Evolutionary conservation across 1,140 invertebrate species (phyloP), one percentile per base, ranked within the genome.

Genomic region (Drosophila suzukii): DNA sequence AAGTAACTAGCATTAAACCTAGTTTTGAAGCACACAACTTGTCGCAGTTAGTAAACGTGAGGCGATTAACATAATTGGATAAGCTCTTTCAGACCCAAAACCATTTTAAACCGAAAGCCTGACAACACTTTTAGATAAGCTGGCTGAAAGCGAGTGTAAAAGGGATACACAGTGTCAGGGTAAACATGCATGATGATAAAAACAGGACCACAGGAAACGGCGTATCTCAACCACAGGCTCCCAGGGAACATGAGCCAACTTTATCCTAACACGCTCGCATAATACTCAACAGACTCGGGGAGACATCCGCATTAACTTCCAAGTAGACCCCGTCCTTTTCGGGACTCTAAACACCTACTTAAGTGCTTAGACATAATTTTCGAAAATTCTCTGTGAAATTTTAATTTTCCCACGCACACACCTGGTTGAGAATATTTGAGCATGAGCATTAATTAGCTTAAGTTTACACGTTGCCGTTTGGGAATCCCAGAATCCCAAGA

Each of bases 361-460:
- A 72, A 71, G 68, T 72, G 67, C 68, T 58, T 58, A 58, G 51
- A 50, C 50, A 72, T 72, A 27, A 71, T 72, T 71, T 71, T 71
- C 34, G 27, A 57, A 71, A 71, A 49, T 50, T 72, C 53, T 43
- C 20, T 41, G 53, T 71, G 66, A 49, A 71, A 58, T 72, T 72
- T 71, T 58, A 43, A 71, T 43, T 57, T 34, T 30, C 44, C 27
- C 43, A 34, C 66, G 44, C 66, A 41, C 51, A 50, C 68, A 71
- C 55, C n/a, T 41, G 36, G 17, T 15, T 17, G 36, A 20, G 36
- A 49, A 57, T 50, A 71, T 58, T 36, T 57, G 44, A 58, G 66
- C 53, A 50, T 20, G 44, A 12, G 24, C 66, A 53, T 68, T 68
- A 68, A 68, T 68, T 68, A 50, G 68, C 36, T 58, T 32, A 71